Evolutionary conservation across 1,140 invertebrate genomes (phyloP), one percentile per base, ranked within the genome.

Genomic region (Elysia chlorotica): DNA sequence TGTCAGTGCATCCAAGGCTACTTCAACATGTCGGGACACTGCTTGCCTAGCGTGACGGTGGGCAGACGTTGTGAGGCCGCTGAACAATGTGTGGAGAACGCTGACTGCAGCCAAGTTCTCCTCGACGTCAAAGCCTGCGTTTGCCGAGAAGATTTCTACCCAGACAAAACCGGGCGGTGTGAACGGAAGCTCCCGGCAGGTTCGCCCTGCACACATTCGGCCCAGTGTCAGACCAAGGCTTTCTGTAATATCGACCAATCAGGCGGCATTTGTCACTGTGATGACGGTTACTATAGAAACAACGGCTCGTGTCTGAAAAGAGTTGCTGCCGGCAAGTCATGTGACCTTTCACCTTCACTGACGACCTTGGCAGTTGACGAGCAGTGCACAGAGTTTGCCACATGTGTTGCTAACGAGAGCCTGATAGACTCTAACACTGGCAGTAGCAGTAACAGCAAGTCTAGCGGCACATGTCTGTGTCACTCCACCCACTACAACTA

Each of bases 1-100:
- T n/a, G 72, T 38, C 57, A 75, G 35, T 75, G 74, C 71, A 57
- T 35, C 2, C 61, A 38, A n/a, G 62, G 36, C 17, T 75, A 57
- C 74, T 75, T 57, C 48, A 69, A 62, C 21, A 30, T 62, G 36
- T 31, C 69, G 23, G 74, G 74, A 0, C 2, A 65, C 6, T 75
- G 74, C 62, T 25, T 54, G 56, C 38, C 36, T 19, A 48, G 65
- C n/a, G 25, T 54, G 6, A n/a, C 14, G 28, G 48, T 48, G 28
- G 65, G 54, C 2, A 19, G 6, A 17, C 19, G 5, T 17, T 67
- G 65, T 31, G 31, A 53, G 14, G 30, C 25, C 4, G 54, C 38
- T 2, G 6, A 53, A 19, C 6, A 67, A 48, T 67, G 65, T 28
- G 54, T 48, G 3, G 14, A 17, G 23, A 21, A 17, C 35, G 38